Evolutionary conservation across 1,140 invertebrate genomes (phyloP).

Genomic region (Metopolophium dirhodum): DNA sequence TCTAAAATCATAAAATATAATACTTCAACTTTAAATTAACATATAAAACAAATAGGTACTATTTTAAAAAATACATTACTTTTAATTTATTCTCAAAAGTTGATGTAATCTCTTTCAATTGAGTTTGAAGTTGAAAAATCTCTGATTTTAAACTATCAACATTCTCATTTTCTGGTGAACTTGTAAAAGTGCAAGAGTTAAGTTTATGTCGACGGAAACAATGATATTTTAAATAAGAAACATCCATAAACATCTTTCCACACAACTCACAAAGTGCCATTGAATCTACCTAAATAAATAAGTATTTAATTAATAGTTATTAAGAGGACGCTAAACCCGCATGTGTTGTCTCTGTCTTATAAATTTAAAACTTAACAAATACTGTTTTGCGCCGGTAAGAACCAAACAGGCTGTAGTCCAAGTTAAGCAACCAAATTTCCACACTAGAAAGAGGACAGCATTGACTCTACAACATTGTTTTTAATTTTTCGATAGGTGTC

Average conservation of each 20-base stretch:
- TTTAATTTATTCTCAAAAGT: not conserved
- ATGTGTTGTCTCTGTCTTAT: no score
- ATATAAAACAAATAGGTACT: not conserved
- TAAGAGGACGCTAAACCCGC: no score
- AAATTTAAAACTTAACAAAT: no score
- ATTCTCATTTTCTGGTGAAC: not conserved
- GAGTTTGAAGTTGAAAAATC: not conserved
- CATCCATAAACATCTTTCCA: slow-evolving; percentile 36
- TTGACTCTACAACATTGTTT: no score
- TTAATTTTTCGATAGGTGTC: no score
- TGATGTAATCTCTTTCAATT: not conserved
- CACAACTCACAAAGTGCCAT: slow-evolving; percentile 29
- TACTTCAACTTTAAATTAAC: not conserved
- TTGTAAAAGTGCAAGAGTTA: not conserved
- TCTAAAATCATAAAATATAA: slow-evolving; percentile 16
- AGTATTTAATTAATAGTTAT: not conserved
- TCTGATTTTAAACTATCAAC: slow-evolving; percentile 24
- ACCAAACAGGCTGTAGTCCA: no score
- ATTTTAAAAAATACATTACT: not conserved
- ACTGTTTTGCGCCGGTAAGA: no score
- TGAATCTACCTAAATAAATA: slow-evolving; percentile 16
- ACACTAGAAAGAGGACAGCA: no score
- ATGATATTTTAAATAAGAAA: slow-evolving; percentile 25
- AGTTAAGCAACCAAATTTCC: no score
- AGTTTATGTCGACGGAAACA: slow-evolving; percentile 13